A percentile compares a stretch with the other conserved stretches of the same genome.
phyloP scores from a whole-genome alignment of 1,140 invertebrate genomes.

The Cotesia typhae region DNA sequence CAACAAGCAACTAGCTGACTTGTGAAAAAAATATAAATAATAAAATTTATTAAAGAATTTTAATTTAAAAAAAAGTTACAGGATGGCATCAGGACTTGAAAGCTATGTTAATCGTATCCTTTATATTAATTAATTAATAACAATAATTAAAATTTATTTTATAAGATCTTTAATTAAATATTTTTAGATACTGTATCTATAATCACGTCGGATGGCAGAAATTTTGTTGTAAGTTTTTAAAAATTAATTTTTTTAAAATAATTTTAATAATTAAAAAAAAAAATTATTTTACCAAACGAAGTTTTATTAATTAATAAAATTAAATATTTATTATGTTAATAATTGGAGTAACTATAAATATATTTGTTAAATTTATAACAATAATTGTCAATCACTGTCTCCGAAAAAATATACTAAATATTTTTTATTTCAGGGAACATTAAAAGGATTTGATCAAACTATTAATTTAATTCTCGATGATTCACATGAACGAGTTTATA shows the following conservation, averaged over 20 bases:
- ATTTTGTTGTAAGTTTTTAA: slow-evolving; percentile 85
- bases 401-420: slow-evolving; percentile 28
- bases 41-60: too few relatives aligned
- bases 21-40: too few relatives aligned
- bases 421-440: slow-evolving; percentile 74
- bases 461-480: slow-evolving; percentile 98
- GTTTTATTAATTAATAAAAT: too few relatives aligned
- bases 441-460: slow-evolving; percentile 97
- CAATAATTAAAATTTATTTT: slow-evolving; percentile 35
- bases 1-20: too few relatives aligned
- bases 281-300: too few relatives aligned
- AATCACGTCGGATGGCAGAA: slow-evolving; percentile 92
- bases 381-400: too few relatives aligned
- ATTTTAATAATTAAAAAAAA: too few relatives aligned
- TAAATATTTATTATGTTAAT: too few relatives aligned
- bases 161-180: slow-evolving; percentile 56
- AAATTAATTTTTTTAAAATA: not conserved
- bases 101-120: slow-evolving; percentile 26
- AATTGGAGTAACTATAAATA: too few relatives aligned
- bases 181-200: slow-evolving; percentile 86
- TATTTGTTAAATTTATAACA: too few relatives aligned
- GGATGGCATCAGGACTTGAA: slow-evolving; percentile 23
- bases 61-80: not conserved
- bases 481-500: slow-evolving; percentile 97
- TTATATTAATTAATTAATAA: not conserved